Evolutionary conservation across 2,888 invertebrate species (phyloP), one percentile per base, ranked within the genome.

Genomic region (Heteromurus nitidus): DNA sequence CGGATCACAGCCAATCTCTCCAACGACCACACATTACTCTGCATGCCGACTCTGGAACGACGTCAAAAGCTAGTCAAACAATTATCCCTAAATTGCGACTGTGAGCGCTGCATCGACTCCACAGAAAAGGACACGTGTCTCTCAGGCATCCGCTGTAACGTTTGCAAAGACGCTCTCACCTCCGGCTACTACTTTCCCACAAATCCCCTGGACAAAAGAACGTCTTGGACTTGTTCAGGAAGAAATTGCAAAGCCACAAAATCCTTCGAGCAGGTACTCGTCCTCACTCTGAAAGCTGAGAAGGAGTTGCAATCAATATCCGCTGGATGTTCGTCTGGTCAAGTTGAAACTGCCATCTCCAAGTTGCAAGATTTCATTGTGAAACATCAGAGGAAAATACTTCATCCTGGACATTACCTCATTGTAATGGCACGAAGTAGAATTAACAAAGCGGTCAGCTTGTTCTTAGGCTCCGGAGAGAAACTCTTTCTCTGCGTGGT

Each of bases 401-500:
- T 80, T 2, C 42, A 68, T 60, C 62, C 73, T 11, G 13, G 22
- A 20, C 80, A 80, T 26, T 72, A 68, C 42, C 64, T 80, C 1
- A 24, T 80, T n/a, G n/a, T 28, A 2, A 47, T 53, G 0, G 65
- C 74, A 11, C 11, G 55, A 24, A 67, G 60, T 18, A 20, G 80
- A 53, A 47, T 60, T 0, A 73, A 68, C 26, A 26, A 50, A 24
- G 53, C 68, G 16, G 68, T 31, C n/a, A 47, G 26, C 36, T 28
- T 47, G 9, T 80, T 80, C 36, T 24, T 80, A 9, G 80, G 80
- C 0, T n/a, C 60, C 13, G 50, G 67, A 22, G 50, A 73, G n/a
- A 73, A 80, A 26, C n/a, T 80, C 9, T 58, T 80, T 47, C 42
- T 80, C 9, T 68, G 74, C 24, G 80, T 80, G 13, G 67, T 60